These are phyloP conservation scores for Erynnis tages DNA, from an alignment of 2,888 invertebrate species.

Conservation along the genomic window DNA sequence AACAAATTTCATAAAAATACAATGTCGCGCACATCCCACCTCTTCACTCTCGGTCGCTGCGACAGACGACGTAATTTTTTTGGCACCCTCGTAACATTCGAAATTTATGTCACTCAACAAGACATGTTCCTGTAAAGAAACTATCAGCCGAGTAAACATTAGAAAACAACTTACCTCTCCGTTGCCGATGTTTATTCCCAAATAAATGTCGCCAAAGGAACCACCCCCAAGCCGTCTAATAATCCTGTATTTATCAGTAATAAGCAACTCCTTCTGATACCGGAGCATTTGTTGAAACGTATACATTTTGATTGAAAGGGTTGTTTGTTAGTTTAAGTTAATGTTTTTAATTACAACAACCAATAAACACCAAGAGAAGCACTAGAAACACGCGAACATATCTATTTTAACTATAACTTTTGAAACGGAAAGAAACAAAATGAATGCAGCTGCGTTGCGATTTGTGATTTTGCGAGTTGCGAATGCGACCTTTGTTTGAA, in stretches of 20 bases:
- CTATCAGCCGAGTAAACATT: constrained; percentile 16
- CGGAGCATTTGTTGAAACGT: constrained; percentile 43
- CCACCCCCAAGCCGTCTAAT: constrained; percentile 99
- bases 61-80: too few species aligned
- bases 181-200: constrained; percentile 96
- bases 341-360: constrained; percentile 1
- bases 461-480: too few species aligned
- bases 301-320: constrained; percentile 40
- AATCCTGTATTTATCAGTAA: constrained; percentile 96
- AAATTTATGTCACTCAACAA: background rate
- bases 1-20: too few species aligned
- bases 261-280: constrained; percentile 60
- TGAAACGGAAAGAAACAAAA: constrained; percentile 42
- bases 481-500: too few species aligned
- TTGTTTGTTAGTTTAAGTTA: constrained; percentile 30
- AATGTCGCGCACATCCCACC: too few species aligned
- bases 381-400: constrained; percentile 46
- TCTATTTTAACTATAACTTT: constrained; percentile 38
- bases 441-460: too few species aligned
- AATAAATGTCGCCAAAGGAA: constrained; percentile 99
- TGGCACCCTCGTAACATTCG: background rate
- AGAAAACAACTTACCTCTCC: constrained; percentile 86
- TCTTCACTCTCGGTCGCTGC: too few species aligned
- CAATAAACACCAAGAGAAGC: constrained; percentile 39
- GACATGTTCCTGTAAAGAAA: too few species aligned